Evolutionary conservation across 1,140 invertebrate species (phyloP).

Genomic region (Andricus grossulariae): DNA sequence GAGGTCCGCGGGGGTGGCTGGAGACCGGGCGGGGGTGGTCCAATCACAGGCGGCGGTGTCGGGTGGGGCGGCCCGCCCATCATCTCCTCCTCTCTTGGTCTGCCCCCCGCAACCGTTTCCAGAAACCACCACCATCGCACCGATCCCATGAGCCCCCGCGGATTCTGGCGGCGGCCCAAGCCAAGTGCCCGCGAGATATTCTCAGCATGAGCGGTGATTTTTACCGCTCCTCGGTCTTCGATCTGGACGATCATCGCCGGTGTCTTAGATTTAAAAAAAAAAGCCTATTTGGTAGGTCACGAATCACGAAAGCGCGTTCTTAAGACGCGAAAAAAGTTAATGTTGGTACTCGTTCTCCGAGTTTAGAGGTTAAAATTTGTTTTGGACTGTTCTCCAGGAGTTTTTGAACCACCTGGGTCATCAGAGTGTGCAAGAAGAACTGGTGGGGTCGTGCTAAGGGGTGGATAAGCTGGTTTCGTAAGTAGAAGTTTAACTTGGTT

Average conservation of each 20-base stretch:
- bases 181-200: constrained; percentile 75
- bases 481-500: background rate
- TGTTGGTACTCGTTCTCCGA: background rate
- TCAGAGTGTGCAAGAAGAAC: background rate
- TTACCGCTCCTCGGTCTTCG: constrained; percentile 66
- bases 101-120: constrained; percentile 45
- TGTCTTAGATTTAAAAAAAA: constrained; percentile 17
- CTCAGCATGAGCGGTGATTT: constrained; percentile 73
- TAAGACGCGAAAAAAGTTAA: no score
- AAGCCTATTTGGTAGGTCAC: background rate
- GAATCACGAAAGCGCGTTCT: background rate
- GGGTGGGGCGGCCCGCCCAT: constrained; percentile 67
- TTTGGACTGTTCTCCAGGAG: background rate
- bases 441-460: background rate
- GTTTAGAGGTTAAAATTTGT: background rate
- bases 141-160: constrained; percentile 55
- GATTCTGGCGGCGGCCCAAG: constrained; percentile 70
- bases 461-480: background rate
- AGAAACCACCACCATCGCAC: constrained; percentile 53
- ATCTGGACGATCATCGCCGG: constrained; percentile 60
- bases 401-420: background rate
- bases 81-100: constrained; percentile 53
- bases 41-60: constrained; percentile 71
- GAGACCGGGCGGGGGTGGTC: constrained; percentile 65
- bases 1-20: constrained; percentile 50